Base-by-base conservation (phyloP, 1,140 invertebrate genomes). In the Ooceraea biroi region DNA sequence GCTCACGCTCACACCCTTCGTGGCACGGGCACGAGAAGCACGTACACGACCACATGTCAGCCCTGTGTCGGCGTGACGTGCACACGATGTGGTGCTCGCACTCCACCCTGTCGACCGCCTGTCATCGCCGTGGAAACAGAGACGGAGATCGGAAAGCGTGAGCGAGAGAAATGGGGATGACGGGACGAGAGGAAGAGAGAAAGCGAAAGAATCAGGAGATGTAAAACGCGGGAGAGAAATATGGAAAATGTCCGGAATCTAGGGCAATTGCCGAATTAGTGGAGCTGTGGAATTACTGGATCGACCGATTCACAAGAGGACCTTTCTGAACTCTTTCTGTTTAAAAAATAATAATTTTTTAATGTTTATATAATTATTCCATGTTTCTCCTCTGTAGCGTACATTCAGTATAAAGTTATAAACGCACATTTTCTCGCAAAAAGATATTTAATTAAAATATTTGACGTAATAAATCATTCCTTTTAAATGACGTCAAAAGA, bases 101-200 rank as follows among this genome's bases (percentile, higher is more conserved):
- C 88, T 85, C 78, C 77, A 86, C 73, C 55, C 82, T 88, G 85
- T 89, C 86, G 78, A 71, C 78, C 80, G 61, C 83, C 76, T 88
- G 88, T 89, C 85, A 82, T 84, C 87, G 83, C 85, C 46, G 22
- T 66, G 25, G 30, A 85, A 77, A 83, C 77, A 74, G 73, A 82
- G 84, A 89, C 57, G 65, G 73, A 74, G 87, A 74, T 80, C 10
- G 4, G 50, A 63, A 44, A 72, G 84, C 52, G 22, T 7, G 22
- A 55, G 73, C 46, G 77, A 25, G 30, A 66, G 17, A 52, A 48
- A 41, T 25, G 68, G 44, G 60, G 57, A 2, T 19, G 27, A 55
- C 5, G 60, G 7, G 55, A 41, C 36, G 44, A 12, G 36, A 0
- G 11, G 46, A 78, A 69, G 61, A 25, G 27, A 82, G 57, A 65